Conservation (phyloP, 2,888 invertebrate species). For the Temnothorax ravouxi region DNA sequence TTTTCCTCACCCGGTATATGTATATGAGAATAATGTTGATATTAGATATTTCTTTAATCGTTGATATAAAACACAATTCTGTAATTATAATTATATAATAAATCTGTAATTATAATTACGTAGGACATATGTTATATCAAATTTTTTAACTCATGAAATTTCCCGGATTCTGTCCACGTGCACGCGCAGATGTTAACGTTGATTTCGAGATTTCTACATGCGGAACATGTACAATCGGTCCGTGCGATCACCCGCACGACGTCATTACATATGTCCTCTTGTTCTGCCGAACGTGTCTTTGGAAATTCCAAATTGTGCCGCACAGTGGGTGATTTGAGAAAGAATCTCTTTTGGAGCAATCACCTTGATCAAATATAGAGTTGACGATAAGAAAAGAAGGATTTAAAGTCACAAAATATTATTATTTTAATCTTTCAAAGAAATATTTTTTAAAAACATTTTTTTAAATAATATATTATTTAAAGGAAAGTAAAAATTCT, state of each 20-base stretch:
- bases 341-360: not conserved
- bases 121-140: not conserved
- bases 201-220: slow-evolving; percentile 24
- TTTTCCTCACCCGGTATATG: too few species aligned
- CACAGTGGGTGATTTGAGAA: not conserved
- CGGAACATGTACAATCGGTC: slow-evolving; percentile 39
- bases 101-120: not conserved
- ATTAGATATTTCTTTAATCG: not conserved
- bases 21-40: not conserved
- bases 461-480: not conserved
- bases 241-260: slow-evolving; percentile 40
- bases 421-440: not conserved
- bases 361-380: not conserved
- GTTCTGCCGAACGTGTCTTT: not conserved
- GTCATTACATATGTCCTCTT: slow-evolving; percentile 24
- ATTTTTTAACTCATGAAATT: slow-evolving; percentile 3
- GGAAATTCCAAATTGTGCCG: slow-evolving; percentile 14
- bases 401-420: not conserved
- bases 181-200: slow-evolving; percentile 28
- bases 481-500: not conserved
- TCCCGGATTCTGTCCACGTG: slow-evolving; percentile 26
- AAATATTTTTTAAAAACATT: not conserved
- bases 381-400: not conserved
- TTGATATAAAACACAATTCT: not conserved
- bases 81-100: not conserved